Evolutionary conservation across 2,888 invertebrate genomes (phyloP), one percentile per base, ranked within the genome.

Genomic region (Alloscopus bannaensis): DNA sequence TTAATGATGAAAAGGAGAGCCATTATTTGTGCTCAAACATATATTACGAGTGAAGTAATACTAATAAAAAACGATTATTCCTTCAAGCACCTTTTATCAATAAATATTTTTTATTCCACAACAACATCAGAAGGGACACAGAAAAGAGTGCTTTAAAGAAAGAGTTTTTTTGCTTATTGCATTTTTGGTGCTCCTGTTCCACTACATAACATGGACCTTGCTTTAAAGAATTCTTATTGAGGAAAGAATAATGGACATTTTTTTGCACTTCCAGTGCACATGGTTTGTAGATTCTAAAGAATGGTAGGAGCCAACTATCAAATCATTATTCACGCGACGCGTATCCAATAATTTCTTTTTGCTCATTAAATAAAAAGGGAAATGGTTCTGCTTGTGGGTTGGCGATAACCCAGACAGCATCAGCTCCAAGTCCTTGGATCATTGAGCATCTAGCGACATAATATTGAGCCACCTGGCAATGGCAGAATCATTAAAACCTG

Each of bases 401-500:
- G n/a, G n/a, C n/a, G n/a, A n/a, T n/a, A n/a, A n/a, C n/a, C n/a
- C n/a, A n/a, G n/a, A n/a, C n/a, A n/a, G n/a, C n/a, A n/a, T n/a
- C n/a, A n/a, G n/a, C n/a, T 50, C 50, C n/a, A 50, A 22, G 6
- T 45, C 45, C 50, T 22, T 8, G 13, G 13, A 18, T 22, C 3
- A 18, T 22, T 3, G 3, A 50, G 3, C 1, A 1, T n/a, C n/a
- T 8, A 18, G 20, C 20, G 2, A 18, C 3, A 50, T 1, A 2
- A 1, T 3, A 26, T n/a, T 16, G 26, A 36, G 6, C 18, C 68
- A 69, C 68, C 68, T 69, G 68, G 68, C 42, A 40, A 24, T 28
- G 42, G 22, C 42, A n/a, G n/a, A n/a, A n/a, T n/a, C 57, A 69
- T 57, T 69, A 28, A 26, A 69, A 69, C 68, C 57, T 69, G 68